Base-by-base conservation (phyloP, 2,888 invertebrate species). In the Eupithecia subumbrata region DNA sequence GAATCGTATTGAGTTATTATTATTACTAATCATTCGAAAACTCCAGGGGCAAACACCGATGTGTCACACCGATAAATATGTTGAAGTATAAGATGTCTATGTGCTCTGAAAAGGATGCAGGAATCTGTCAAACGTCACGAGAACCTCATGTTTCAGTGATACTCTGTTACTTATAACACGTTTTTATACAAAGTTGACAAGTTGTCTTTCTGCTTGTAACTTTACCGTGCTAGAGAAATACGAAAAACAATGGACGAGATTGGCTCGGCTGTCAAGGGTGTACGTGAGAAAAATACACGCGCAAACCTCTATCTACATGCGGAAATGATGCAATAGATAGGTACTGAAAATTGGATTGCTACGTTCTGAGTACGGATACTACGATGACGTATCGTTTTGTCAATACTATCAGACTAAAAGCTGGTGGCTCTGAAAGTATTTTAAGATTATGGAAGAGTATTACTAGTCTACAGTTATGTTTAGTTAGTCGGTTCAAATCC, bases 261-360 rank as follows among this genome's bases (percentile, higher is more conserved):
- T 69, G 45, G 30, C 69, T 69, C 37, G 1, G 48, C 66, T 40
- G 66, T 67, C 66, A 40, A 40, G n/a, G 37, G 66, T 66, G 66
- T 67, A 12, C 66, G 37, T 67, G 66, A 67, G 40, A 40, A 40
- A 67, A 40, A 67, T 67, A 67, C 40, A 67, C n/a, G 40, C 66
- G 22, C 37, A 22, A 67, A 67, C 12, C 12, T 64, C 18, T 34
- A 67, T 37, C 22, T 37, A 64, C n/a, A n/a, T 37, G 37, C 66
- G 66, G 37, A n/a, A 66, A n/a, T 30, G 30, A 30, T 2, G 1
- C 30, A 3, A 30, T 30, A 2, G 30, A 3, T 2, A 30, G 30
- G 30, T 30, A 2, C 30, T 30, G 66, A 67, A 67, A 67, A 25
- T 60, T 56, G 56, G 22, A 56, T 22, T 7, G 9, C 11, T 22